Conservation (phyloP, 2,113 vertebrate species). For the Cochlearius cochlearius region DNA sequence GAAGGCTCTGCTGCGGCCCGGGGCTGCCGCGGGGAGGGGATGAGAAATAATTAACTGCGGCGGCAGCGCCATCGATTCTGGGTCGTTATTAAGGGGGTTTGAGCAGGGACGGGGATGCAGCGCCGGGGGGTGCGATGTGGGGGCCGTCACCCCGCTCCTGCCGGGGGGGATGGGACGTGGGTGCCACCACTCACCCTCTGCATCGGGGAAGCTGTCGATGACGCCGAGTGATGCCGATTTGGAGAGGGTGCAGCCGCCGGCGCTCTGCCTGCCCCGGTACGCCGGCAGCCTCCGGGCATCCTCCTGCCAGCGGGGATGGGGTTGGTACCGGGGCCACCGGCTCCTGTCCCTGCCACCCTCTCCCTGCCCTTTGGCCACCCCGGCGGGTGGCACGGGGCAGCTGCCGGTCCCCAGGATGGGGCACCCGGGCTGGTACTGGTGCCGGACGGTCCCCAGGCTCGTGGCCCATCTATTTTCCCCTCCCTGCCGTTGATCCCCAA, state of each 20-base stretch:
- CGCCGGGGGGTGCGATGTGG: fast-evolving
- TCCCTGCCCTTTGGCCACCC: not conserved
- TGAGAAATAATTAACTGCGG: not conserved
- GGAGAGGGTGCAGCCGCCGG: conserved; percentile 14
- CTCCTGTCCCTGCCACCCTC: not conserved
- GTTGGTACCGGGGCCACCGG: not conserved
- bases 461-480: not conserved
- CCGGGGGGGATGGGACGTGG: too few relatives aligned
- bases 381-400: not conserved
- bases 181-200: conserved; percentile 52
- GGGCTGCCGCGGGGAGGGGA: not conserved
- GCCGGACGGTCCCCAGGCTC: too few relatives aligned
- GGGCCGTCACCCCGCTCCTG: not conserved
- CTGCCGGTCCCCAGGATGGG: not conserved
- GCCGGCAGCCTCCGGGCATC: not conserved
- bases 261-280: not conserved
- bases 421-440: fast-evolving
- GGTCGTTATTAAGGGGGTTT: not conserved
- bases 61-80: not conserved
- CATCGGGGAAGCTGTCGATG: conserved; percentile 49
- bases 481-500: fast-evolving
- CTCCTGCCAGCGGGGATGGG: not conserved
- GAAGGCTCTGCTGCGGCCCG: not conserved
- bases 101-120: not conserved
- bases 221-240: conserved; percentile 72